Conservation (phyloP, 2,888 invertebrate genomes). For the Amphiduros pacificus region DNA sequence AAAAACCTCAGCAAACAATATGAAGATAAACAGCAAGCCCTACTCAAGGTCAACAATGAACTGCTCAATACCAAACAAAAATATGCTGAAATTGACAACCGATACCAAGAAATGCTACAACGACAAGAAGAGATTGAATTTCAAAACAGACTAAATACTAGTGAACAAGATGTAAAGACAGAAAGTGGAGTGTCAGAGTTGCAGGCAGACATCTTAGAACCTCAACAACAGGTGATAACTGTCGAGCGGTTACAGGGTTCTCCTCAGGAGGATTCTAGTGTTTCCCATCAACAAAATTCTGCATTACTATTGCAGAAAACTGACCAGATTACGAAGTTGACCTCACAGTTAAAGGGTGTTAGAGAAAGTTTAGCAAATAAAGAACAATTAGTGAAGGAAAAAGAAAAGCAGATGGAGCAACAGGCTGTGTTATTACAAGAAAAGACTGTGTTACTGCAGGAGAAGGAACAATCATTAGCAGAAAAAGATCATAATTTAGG, state of each 20-base stretch:
- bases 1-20: slow-evolving; percentile 51
- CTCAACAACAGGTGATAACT: slow-evolving; percentile 37
- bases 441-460: slow-evolving; percentile 12
- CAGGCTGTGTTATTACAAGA: not conserved
- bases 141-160: too few species aligned
- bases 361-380: not conserved
- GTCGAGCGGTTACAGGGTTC: not conserved
- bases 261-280: not conserved
- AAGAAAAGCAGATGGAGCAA: slow-evolving; percentile 30
- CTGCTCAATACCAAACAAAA: slow-evolving; percentile 53
- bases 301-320: too few species aligned
- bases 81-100: slow-evolving; percentile 45
- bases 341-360: not conserved
- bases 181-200: too few species aligned
- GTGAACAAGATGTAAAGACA: too few species aligned
- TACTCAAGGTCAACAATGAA: slow-evolving; percentile 57
- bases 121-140: not conserved
- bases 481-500: slow-evolving; percentile 17
- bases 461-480: slow-evolving; percentile 19
- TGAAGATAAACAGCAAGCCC: slow-evolving; percentile 57
- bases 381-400: slow-evolving; percentile 8
- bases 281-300: too few species aligned
- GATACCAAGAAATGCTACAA: slow-evolving; percentile 3
- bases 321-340: too few species aligned
- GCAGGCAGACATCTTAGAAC: slow-evolving; percentile 31